Percentiles rank a stretch among this genome's conserved stretches.
These are phyloP conservation scores for Aegithalos caudatus DNA, from an alignment of 2,113 vertebrate genomes.

Conservation along the genomic window DNA sequence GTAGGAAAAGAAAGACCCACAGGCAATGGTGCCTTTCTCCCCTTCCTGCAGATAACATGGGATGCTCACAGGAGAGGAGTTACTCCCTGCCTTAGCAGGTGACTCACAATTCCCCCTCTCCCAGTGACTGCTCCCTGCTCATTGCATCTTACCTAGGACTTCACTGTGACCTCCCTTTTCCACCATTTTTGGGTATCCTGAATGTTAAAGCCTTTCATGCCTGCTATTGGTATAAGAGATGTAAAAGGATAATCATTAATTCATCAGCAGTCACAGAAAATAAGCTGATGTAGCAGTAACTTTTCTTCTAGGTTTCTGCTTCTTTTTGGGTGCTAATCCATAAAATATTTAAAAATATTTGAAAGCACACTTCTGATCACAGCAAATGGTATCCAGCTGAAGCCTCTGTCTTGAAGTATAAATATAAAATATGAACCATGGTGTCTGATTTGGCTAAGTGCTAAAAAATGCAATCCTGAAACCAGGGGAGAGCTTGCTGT, in stretches of 20 bases:
- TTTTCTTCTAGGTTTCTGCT: neutral
- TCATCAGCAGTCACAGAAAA: slow-evolving; percentile 6
- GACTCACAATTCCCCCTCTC: neutral
- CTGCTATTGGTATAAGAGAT: neutral
- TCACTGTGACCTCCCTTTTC: neutral
- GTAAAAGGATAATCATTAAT: slow-evolving; percentile 28
- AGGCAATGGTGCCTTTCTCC: fast-evolving
- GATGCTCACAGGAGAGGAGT: neutral
- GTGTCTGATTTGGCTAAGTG: neutral
- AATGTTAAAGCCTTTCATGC: neutral
- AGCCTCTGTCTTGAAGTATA: neutral
- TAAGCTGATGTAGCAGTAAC: neutral
- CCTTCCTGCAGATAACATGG: neutral
- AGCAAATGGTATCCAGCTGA: neutral
- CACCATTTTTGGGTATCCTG: neutral
- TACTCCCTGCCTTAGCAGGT: neutral
- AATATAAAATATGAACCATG: neutral
- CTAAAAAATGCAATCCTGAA: neutral
- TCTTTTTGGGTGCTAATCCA: neutral
- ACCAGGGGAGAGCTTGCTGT: neutral
- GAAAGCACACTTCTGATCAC: neutral
- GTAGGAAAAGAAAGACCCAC: neutral
- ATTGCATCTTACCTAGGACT: neutral
- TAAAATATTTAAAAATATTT: slow-evolving; percentile 41
- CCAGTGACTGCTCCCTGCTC: neutral